A percentile compares a stretch with the other conserved stretches of the same genome.
These are phyloP conservation scores for Brachirus orientalis DNA, from an alignment of 2,113 vertebrate genomes.

Conservation along the genomic window DNA sequence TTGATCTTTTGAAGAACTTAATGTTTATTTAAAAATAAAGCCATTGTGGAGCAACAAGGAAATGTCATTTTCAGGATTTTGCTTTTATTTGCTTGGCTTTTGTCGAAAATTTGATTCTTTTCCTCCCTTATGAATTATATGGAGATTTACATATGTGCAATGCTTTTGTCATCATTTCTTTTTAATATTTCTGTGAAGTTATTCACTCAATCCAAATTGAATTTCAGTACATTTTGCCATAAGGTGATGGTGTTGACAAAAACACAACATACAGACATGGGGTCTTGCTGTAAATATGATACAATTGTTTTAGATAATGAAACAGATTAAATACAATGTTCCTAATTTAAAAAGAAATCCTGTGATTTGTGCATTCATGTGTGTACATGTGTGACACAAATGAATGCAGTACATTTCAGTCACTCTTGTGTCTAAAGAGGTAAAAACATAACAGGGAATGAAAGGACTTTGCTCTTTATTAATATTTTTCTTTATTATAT, in stretches of 20 bases:
- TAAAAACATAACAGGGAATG: not conserved
- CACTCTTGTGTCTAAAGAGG: no score
- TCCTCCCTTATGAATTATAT: constrained; percentile 6
- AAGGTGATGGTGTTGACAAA: no score
- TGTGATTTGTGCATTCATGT: not conserved
- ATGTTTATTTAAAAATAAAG: not conserved
- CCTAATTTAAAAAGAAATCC: not conserved
- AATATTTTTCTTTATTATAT: constrained; percentile 3
- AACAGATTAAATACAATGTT: no score
- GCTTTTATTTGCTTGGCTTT: constrained; percentile 15
- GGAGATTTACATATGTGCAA: constrained; percentile 14
- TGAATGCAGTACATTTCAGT: not conserved
- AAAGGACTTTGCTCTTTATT: constrained; percentile 1
- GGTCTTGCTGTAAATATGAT: no score
- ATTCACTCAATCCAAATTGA: constrained; percentile 39
- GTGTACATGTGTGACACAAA: not conserved
- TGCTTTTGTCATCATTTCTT: constrained; percentile 10
- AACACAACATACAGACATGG: no score
- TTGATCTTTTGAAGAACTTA: no score
- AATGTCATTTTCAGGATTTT: not conserved
- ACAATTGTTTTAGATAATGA: no score
- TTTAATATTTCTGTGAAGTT: not conserved
- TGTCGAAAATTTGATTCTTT: constrained; percentile 6
- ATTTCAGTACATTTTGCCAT: constrained; percentile 22
- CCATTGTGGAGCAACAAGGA: not conserved